Percentiles rank a stretch among this genome's conserved stretches.
These are phyloP conservation scores for Uropsilus gracilis DNA, from an alignment of 2,113 vertebrate species.

Conservation along the genomic window DNA sequence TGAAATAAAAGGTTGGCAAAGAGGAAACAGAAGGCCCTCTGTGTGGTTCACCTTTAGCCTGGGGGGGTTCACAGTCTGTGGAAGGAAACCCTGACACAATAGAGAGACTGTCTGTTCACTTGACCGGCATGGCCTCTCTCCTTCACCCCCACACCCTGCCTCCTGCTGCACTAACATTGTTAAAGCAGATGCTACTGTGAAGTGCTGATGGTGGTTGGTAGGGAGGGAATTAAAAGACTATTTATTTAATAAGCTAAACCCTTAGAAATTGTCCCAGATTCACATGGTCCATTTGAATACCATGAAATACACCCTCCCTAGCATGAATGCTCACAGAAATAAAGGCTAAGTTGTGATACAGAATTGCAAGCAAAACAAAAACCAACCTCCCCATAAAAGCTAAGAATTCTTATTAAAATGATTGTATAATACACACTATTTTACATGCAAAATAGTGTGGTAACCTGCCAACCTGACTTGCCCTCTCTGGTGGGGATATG, in stretches of 20 bases:
- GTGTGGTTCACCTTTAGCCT: constrained; percentile 58
- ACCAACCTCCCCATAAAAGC: background rate
- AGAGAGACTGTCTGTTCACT: constrained; percentile 19
- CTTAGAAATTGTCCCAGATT: background rate
- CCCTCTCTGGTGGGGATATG: background rate
- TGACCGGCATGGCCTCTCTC: background rate
- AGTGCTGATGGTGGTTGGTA: no score
- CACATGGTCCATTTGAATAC: background rate
- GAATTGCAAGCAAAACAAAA: background rate
- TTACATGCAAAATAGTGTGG: background rate
- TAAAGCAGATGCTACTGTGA: background rate
- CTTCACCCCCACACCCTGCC: background rate
- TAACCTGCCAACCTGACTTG: background rate
- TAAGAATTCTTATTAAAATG: background rate
- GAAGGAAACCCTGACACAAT: constrained; percentile 68
- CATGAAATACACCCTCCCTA: background rate
- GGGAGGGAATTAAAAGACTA: background rate
- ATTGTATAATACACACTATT: background rate
- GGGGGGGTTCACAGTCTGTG: background rate
- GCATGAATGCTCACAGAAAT: background rate
- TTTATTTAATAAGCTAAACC: background rate
- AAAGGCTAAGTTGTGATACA: background rate
- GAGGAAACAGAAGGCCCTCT: constrained; percentile 67
- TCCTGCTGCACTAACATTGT: background rate
- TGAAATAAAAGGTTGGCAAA: constrained; percentile 40